Evolutionary conservation across 1,140 invertebrate genomes (phyloP).

Genomic region (Drosophila arawakana): DNA sequence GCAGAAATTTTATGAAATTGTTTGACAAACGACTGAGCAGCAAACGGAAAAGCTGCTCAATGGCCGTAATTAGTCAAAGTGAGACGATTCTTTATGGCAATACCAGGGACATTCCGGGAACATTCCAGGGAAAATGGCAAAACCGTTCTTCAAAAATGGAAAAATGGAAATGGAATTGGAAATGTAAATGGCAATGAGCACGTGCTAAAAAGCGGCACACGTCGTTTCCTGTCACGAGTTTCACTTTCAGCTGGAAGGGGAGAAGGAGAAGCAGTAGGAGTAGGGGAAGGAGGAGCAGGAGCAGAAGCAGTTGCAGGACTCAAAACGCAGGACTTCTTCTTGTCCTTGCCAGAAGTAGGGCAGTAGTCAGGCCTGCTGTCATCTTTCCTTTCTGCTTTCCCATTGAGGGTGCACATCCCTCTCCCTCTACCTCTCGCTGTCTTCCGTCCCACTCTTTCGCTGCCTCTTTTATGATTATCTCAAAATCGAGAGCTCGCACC

Average conservation of each 20-base stretch:
- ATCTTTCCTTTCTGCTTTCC: slow-evolving; percentile 15
- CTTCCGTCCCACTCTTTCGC: background rate
- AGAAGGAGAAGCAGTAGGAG: slow-evolving; percentile 28
- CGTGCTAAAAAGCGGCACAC: slow-evolving; percentile 23
- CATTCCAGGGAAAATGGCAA: slow-evolving; percentile 25
- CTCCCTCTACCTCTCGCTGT: too few relatives aligned
- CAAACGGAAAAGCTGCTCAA: slow-evolving; percentile 28
- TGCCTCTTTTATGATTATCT: slow-evolving; percentile 77
- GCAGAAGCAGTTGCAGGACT: slow-evolving; percentile 40
- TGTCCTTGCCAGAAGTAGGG: slow-evolving; percentile 38
- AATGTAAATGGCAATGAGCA: slow-evolving; percentile 1
- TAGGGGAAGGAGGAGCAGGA: slow-evolving; percentile 30
- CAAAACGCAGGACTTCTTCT: background rate
- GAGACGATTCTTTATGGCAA: background rate
- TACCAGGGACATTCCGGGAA: background rate
- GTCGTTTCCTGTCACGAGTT: slow-evolving; percentile 66
- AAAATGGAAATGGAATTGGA: too few relatives aligned
- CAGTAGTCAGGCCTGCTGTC: slow-evolving; percentile 54
- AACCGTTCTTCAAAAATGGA: too few relatives aligned
- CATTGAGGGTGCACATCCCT: slow-evolving; percentile 57
- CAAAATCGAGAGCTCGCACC: slow-evolving; percentile 78
- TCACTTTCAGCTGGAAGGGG: slow-evolving; percentile 64
- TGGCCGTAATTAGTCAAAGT: slow-evolving; percentile 32
- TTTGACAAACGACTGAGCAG: slow-evolving; percentile 20
- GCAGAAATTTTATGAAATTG: slow-evolving; percentile 32